Conservation (phyloP, 1,140 invertebrate species). For the Caenorhabditis tropicalis region DNA sequence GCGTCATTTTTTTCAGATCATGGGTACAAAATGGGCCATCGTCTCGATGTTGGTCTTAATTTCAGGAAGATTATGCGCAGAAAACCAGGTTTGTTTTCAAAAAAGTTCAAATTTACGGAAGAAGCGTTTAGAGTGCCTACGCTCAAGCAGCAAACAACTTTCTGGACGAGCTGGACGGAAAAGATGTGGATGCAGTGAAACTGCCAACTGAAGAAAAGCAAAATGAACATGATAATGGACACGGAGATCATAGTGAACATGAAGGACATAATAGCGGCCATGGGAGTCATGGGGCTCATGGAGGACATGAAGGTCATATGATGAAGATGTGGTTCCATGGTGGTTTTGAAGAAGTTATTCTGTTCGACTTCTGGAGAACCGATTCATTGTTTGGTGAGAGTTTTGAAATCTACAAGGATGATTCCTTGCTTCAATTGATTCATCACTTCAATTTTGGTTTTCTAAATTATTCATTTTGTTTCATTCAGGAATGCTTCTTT, state of each 20-base stretch:
- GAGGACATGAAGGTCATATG: slow-evolving; percentile 55
- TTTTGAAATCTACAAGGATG: neutral
- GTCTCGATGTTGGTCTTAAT: neutral
- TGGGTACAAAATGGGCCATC: slow-evolving; percentile 23
- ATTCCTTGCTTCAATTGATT: too few relatives aligned
- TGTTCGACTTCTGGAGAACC: slow-evolving; percentile 66
- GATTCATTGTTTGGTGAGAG: slow-evolving; percentile 42
- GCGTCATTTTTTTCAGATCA: neutral
- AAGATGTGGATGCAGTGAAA: neutral
- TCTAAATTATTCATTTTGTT: too few relatives aligned
- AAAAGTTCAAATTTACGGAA: neutral
- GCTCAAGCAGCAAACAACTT: slow-evolving; percentile 24
- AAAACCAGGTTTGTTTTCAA: neutral
- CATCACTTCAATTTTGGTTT: too few relatives aligned
- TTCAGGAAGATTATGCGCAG: neutral
- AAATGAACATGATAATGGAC: neutral
- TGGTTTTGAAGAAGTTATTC: slow-evolving; percentile 64
- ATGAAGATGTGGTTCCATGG: slow-evolving; percentile 70
- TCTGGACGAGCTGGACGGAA: neutral
- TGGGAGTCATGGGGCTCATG: slow-evolving; percentile 44
- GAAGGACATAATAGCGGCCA: neutral
- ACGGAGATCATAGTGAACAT: slow-evolving; percentile 41
- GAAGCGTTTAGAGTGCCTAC: neutral
- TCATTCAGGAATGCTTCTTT: slow-evolving; percentile 60
- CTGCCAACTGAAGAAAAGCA: neutral